These are phyloP conservation scores for Pleuronectes platessa DNA, from an alignment of 2,113 vertebrate genomes.

Conservation along the genomic window DNA sequence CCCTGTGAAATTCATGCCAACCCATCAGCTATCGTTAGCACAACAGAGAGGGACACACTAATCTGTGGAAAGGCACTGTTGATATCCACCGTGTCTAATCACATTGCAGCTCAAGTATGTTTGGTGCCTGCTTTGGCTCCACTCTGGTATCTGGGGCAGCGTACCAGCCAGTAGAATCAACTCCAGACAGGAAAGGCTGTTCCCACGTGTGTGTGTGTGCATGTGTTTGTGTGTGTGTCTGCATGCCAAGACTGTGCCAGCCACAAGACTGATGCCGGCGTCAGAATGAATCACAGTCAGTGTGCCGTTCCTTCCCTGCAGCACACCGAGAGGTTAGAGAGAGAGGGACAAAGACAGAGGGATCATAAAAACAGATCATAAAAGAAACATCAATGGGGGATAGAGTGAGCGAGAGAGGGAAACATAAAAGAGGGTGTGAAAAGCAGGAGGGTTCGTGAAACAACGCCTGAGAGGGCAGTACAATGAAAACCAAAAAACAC, in stretches of 20 bases:
- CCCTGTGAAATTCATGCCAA: constrained; percentile 25
- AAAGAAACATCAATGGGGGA: constrained; percentile 65
- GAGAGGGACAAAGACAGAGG: constrained; percentile 13
- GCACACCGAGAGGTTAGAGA: constrained; percentile 50
- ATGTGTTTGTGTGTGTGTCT: constrained; percentile 21
- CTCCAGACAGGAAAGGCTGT: constrained; percentile 50
- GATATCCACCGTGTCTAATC: constrained; percentile 65
- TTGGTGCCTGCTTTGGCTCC: constrained; percentile 58
- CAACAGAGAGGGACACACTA: constrained; percentile 39
- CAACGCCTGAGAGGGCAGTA: constrained; percentile 46
- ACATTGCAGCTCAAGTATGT: constrained; percentile 59
- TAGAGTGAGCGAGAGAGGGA: constrained; percentile 24
- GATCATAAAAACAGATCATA: constrained; percentile 69
- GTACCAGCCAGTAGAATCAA: constrained; percentile 49
- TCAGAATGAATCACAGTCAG: constrained; percentile 64
- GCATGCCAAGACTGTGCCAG: constrained; percentile 65
- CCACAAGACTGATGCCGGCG: constrained; percentile 65
- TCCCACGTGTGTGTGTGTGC: constrained; percentile 6
- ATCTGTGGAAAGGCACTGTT: constrained; percentile 51
- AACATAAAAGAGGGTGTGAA: constrained; percentile 59
- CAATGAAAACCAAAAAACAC: constrained; percentile 10
- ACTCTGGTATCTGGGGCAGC: constrained; percentile 67
- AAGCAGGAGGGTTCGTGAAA: constrained; percentile 43
- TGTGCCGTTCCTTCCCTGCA: constrained; percentile 43
- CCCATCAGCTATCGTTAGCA: constrained; percentile 16